Evolutionary conservation across 2,797 vertebrate genomes (phyloP), one percentile per base, ranked within the genome.

Genomic region (Antrozous pallidus): DNA sequence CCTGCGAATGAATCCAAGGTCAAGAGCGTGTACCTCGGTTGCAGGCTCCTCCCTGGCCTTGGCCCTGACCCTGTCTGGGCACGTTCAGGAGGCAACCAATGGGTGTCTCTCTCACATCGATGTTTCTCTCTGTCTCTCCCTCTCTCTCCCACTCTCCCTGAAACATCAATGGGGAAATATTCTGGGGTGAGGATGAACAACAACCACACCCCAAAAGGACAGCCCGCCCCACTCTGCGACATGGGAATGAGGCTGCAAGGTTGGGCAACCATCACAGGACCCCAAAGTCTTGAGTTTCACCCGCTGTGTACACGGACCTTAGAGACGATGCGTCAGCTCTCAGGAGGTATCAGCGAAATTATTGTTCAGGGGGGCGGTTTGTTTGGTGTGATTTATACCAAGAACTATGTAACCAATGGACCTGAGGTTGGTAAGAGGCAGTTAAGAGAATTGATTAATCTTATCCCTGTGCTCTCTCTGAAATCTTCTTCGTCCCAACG

Each of bases 331-430:
- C 45, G 28, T 31, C 73, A 63, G 36, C 22, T 58, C 61, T 73
- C 22, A 24, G 38, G 58, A 94, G 71, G 45, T 33, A 67, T 84
- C 94, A 61, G 24, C 79, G 20, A 90, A 86, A 80, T 95, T 82
- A 94, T 45, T 88, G 77, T 86, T 93, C 88, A 77, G 42, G 49
- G 49, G 38, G 6, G n/a, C n/a, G 28, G 22, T 65, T 92, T 78
- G 51, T 70, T 84, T 88, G 3, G 3, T 54, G 65, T 89, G 80
- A 94, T 87, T 96, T 86, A 58, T 28, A 47, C 6, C n/a, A 28
- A 88, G 74, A 92, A 77, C 91, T 69, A 95, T 77, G 73, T 77
- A 89, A 49, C 7, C 47, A n/a, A 81, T 71, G 45, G 58, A 61
- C 78, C 56, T 87, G 91, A 94, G 74, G 36, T 92, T 65, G 65